phyloP scores from a whole-genome alignment of 2,797 vertebrate genomes.

The Pyrocephalus nanus region DNA sequence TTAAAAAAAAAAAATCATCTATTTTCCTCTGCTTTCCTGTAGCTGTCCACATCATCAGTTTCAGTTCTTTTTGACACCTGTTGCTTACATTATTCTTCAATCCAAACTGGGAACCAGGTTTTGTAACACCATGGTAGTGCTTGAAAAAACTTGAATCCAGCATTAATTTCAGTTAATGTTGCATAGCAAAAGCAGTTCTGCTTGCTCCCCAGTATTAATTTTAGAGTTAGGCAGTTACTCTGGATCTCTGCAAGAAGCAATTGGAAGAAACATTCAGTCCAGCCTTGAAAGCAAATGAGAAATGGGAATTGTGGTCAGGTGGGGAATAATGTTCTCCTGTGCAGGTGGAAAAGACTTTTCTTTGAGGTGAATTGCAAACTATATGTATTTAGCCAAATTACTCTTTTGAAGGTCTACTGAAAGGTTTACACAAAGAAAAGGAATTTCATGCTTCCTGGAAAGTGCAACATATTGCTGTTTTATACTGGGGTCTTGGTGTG shows the following conservation, averaged over 20 bases:
- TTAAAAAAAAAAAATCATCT: background rate
- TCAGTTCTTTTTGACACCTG: background rate
- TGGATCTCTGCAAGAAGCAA: background rate
- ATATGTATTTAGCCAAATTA: background rate
- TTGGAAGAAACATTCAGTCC: background rate
- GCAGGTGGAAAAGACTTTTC: background rate
- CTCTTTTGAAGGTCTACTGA: background rate
- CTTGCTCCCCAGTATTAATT: background rate
- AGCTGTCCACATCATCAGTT: background rate
- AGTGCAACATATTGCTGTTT: background rate
- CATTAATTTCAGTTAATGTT: background rate
- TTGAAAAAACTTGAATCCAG: background rate
- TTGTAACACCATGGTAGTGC: background rate
- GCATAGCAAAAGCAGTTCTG: background rate
- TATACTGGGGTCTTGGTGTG: background rate
- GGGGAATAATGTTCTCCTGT: background rate
- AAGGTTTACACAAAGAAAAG: background rate
- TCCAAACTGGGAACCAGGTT: background rate
- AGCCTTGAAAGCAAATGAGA: background rate
- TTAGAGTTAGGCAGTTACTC: background rate
- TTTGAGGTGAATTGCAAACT: background rate
- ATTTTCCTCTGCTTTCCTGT: rapidly evolving
- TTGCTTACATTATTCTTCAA: background rate
- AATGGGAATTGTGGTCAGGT: background rate
- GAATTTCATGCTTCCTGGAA: background rate